These are phyloP conservation scores for Oreamnos americanus DNA, from an alignment of 2,113 vertebrate genomes.

Conservation along the genomic window DNA sequence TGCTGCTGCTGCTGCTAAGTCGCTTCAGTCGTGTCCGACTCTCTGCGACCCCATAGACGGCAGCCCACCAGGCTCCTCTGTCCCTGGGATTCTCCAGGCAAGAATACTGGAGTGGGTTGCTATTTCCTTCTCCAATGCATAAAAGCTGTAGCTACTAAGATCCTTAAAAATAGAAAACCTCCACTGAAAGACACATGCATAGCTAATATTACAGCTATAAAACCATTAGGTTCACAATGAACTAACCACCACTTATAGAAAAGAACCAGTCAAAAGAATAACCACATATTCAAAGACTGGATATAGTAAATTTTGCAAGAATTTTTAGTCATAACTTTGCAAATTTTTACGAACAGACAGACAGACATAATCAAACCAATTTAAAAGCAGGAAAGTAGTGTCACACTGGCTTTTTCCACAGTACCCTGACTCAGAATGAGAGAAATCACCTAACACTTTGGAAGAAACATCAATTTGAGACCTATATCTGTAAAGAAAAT, in stretches of 20 bases:
- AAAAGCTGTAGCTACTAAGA: not conserved
- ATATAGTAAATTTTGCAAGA: not conserved
- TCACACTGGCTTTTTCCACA: conserved; percentile 1
- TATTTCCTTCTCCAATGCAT: no score
- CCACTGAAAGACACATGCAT: not conserved
- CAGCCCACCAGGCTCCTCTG: no score
- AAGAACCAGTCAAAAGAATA: conserved; percentile 9
- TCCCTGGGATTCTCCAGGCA: no score
- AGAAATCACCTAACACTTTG: not conserved
- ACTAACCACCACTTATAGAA: not conserved
- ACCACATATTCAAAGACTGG: not conserved
- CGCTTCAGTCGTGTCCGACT: no score
- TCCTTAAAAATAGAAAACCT: conserved; percentile 9
- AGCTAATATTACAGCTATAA: not conserved
- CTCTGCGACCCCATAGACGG: no score
- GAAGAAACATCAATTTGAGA: not conserved
- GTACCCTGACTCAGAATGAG: not conserved
- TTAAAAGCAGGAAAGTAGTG: not conserved
- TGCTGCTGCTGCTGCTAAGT: no score
- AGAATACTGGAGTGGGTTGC: no score
- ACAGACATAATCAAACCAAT: not conserved
- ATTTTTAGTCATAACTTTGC: not conserved
- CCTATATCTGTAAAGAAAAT: not conserved
- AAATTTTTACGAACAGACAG: not conserved
- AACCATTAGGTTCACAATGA: not conserved